These are phyloP conservation scores for Ips nitidus DNA, from an alignment of 1,140 invertebrate genomes.

Conservation along the genomic window DNA sequence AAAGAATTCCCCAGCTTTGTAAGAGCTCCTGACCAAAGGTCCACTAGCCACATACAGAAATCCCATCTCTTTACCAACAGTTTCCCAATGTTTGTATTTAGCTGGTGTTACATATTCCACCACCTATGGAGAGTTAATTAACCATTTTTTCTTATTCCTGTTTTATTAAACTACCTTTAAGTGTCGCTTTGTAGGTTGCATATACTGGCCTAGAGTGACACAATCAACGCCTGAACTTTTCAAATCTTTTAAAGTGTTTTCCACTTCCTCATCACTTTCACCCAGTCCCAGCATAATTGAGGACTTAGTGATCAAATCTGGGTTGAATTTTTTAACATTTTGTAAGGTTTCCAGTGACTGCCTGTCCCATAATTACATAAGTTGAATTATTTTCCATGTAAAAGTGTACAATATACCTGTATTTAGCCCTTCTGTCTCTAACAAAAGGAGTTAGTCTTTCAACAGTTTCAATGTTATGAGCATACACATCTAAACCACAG, in stretches of 20 bases:
- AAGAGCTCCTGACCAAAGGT: conserved; percentile 94
- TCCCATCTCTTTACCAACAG: conserved; percentile 80
- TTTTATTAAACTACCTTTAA: conserved; percentile 70
- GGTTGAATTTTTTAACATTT: conserved; percentile 78
- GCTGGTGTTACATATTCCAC: conserved; percentile 96
- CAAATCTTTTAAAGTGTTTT: conserved; percentile 85
- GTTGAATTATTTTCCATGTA: conserved; percentile 3
- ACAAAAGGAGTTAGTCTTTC: conserved; percentile 87
- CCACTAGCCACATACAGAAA: conserved; percentile 98
- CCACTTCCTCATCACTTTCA: conserved; percentile 89
- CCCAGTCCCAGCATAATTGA: conserved; percentile 98
- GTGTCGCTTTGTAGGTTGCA: conserved; percentile 98
- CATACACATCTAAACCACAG: conserved; percentile 90
- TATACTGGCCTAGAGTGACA: conserved; percentile 97
- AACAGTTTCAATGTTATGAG: conserved; percentile 97
- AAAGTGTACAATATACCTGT: conserved; percentile 51
- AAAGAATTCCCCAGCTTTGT: conserved; percentile 95
- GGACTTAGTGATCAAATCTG: conserved; percentile 91
- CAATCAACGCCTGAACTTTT: conserved; percentile 84
- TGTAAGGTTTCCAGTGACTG: conserved; percentile 85
- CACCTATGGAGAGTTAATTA: conserved; percentile 14
- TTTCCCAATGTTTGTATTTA: conserved; percentile 92
- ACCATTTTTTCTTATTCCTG: background rate
- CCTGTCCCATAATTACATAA: conserved; percentile 51
- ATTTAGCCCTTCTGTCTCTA: conserved; percentile 84